These are phyloP conservation scores for Acanthurus tractus DNA, from an alignment of 2,797 vertebrate genomes.

Conservation along the genomic window DNA sequence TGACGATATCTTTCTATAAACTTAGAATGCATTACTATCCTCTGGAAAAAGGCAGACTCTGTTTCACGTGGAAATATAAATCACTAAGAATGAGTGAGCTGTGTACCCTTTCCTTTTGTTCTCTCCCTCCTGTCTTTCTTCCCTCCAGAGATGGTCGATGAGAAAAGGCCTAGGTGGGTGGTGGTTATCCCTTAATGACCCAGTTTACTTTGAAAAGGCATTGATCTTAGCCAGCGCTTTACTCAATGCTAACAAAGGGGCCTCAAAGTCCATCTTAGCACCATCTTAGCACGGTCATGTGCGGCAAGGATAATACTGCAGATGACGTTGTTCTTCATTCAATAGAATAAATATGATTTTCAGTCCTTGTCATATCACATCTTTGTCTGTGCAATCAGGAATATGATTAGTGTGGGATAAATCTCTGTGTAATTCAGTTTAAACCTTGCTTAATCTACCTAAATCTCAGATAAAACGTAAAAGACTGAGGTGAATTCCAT, in stretches of 20 bases:
- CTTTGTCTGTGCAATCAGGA: slow-evolving; percentile 30
- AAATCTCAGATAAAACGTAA: slow-evolving; percentile 26
- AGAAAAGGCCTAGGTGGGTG: slow-evolving; percentile 78
- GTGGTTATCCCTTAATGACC: slow-evolving; percentile 83
- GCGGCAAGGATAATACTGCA: slow-evolving; percentile 44
- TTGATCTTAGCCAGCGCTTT: slow-evolving; percentile 74
- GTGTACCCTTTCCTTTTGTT: slow-evolving; percentile 49
- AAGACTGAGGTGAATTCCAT: slow-evolving; percentile 16
- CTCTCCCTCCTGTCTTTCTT: slow-evolving; percentile 47
- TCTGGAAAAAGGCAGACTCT: slow-evolving; percentile 25
- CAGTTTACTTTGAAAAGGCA: slow-evolving; percentile 82
- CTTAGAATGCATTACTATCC: slow-evolving; percentile 9
- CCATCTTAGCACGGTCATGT: slow-evolving; percentile 36
- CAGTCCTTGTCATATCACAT: slow-evolving; percentile 32
- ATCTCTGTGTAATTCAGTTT: slow-evolving; percentile 26
- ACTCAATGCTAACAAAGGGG: slow-evolving; percentile 69
- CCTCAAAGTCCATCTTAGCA: slow-evolving; percentile 63
- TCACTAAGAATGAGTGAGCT: slow-evolving; percentile 48
- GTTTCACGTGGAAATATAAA: slow-evolving; percentile 24
- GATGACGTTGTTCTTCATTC: slow-evolving; percentile 47
- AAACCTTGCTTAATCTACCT: slow-evolving; percentile 18
- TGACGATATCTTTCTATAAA: slow-evolving; percentile 18
- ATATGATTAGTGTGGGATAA: slow-evolving; percentile 38
- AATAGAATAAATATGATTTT: slow-evolving; percentile 43
- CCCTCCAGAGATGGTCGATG: slow-evolving; percentile 76